Evolutionary conservation across 2,888 invertebrate genomes (phyloP), one percentile per base, ranked within the genome.

Genomic region (Synanthedon tipuliformis): DNA sequence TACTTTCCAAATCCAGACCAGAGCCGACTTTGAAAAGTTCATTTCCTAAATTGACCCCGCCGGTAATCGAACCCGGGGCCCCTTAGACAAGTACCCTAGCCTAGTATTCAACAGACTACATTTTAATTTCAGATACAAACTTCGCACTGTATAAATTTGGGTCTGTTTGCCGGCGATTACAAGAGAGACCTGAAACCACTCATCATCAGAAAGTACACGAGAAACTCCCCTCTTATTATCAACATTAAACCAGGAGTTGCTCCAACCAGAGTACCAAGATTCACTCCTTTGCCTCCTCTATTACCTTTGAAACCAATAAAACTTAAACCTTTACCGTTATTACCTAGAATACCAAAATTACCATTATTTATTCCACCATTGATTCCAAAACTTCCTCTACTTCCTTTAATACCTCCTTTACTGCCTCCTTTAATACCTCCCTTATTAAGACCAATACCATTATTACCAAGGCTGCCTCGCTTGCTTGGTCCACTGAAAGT

Each of bases 221-320:
- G 66, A 10, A 68, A 65, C 13, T 62, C 75, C 1, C 80, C 82
- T 12, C 62, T 79, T 0, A 62, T 69, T 53, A 71, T 78, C 13
- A 78, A 75, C 52, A 65, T 75, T 4, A 66, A 45, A 45, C 45
- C 45, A 45, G 45, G 45, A 45, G 13, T 45, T n/a, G 7, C n/a
- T 7, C 13, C 45, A n/a, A n/a, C 45, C 5, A 45, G 45, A 13
- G 13, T 45, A 13, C 13, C 45, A 15, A n/a, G 45, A n/a, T 12
- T 45, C n/a, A 45, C 45, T 52, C 59, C 62, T 34, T 45, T 52
- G 11, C 50, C 50, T 13, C 51, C 56, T 51, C 40, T 51, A 41
- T 40, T 51, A 34, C 49, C 51, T 34, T 23, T 51, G 27, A 51
- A 51, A 50, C 40, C 52, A 51, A 27, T 50, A 54, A 54, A 50